Base-by-base conservation (phyloP, 30 jellyfish, hydroid and myxozoan species). In the Pseudorhiza aurosa region DNA sequence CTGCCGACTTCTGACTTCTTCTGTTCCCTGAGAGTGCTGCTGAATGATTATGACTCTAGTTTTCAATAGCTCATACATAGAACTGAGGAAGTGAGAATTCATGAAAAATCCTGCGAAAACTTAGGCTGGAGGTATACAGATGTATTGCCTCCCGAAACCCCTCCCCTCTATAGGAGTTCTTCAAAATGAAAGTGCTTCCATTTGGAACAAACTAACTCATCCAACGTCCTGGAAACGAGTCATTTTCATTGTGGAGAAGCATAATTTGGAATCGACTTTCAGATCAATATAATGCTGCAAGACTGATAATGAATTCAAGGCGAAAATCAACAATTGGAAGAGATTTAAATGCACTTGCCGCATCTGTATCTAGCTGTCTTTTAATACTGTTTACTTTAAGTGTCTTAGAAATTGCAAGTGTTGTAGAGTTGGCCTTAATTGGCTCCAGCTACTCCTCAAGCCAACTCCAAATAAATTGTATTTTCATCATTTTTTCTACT, bases 1-100 rank as follows among this genome's bases (percentile, higher is more conserved):
- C n/a, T n/a, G n/a, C n/a, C n/a, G n/a, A n/a, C n/a, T n/a, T n/a
- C n/a, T n/a, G n/a, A n/a, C n/a, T n/a, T n/a, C n/a, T n/a, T n/a
- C n/a, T n/a, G n/a, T n/a, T n/a, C n/a, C n/a, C n/a, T n/a, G n/a
- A 59, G 74, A 59, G 74, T 59, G 74, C 51, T 59, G 74, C 74
- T 24, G 30, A 59, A 28, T 28, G 74, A 59, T n/a, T 59, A 28
- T 59, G 51, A 26, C 51, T 24, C 74, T 28, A 24, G 74, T 59
- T 59, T 4, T 59, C 51, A 59, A n/a, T 49, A 59, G 74, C 74
- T 59, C 29, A 2, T 59, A 24, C 51, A 28, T 51, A 59, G 51
- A 24, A 59, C 27, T 33, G 74, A 59, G 74, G 74, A 59, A 59
- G 51, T 59, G 53, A 28, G 21, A 59, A 59, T 26, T 30, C 74